Base-by-base conservation (phyloP, 1,140 invertebrate genomes). In the Phenacoccus solenopsis region DNA sequence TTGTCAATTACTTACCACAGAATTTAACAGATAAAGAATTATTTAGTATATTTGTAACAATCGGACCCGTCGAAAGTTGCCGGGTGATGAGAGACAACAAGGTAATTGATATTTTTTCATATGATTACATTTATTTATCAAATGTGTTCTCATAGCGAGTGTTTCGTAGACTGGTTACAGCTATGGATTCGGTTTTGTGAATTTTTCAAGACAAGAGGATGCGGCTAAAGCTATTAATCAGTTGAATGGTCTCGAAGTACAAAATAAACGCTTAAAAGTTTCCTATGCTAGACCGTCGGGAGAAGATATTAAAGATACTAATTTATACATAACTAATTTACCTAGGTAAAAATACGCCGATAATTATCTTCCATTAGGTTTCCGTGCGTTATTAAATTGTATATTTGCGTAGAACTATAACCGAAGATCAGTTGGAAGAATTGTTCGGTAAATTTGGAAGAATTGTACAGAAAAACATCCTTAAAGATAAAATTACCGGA, bases 151-250 rank as follows among this genome's bases (percentile, higher is more conserved):
- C n/a, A n/a, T n/a, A n/a, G 59, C 71, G 72, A 70, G 71, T 79
- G 74, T 74, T 74, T 73, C 74, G 80, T 80, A 91, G 84, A 94
- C 93, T 79, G 92, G 92, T 24, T 97, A 97, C 79, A 95, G 92
- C 79, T 97, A 93, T 79, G 94, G 95, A 16, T 98, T 96, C 81
- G 94, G 93, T 21, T 98, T 98, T 82, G 93, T 97, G 20, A 95
- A 96, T 78, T 98, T 92, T 79, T 82, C 86, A 28, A 87, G 86
- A 73, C 86, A 89, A 72, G 88, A 91, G 77, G 92, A 95, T 82
- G 94, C 94, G 22, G 80, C 85, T 38, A 85, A 87, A 74, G 94
- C 94, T 28, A 95, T 96, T 72, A 84, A 87, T 74, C 87, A 87
- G 7, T 83, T 96, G 72, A 96, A 96, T 80, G 93, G 94, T 24